Base-by-base conservation (phyloP, 2,113 vertebrate genomes). In the Agelaius tricolor region DNA sequence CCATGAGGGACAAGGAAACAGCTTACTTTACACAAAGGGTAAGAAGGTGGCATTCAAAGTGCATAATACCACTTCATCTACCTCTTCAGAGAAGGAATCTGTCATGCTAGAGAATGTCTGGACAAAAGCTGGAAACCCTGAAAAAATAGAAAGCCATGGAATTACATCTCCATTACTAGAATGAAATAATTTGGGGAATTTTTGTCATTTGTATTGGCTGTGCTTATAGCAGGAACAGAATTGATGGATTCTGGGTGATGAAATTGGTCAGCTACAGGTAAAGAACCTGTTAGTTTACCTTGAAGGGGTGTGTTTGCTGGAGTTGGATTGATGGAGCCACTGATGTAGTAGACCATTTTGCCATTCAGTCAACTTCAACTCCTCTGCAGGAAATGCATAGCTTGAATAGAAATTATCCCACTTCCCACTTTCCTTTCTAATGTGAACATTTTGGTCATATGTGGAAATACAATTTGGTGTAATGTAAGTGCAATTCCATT, bases 401-500 rank as follows among this genome's bases (percentile, higher is more conserved):
- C 59, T 69, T 88, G 58, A 87, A 54, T n/a, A 90, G 35, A 90
- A 66, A 87, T 85, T 31, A 74, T 80, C 27, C 39, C 39, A 22
- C 51, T 79, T 84, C n/a, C 61, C 24, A n/a, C 41, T 72, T 66
- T 15, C 27, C 13, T 93, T 84, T 66, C n/a, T 94, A 10, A 83
- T 90, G 52, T 43, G 52, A 89, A 66, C 10, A 11, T 83, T 91
- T 78, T 17, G 7, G 19, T 90, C 35, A 20, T 83, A 75, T 47
- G 30, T 84, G 76, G 74, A 95, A 97, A 87, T 91, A 65, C 27
- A 68, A 21, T 91, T 90, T 93, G 44, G 24, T 57, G 28, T 68
- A 54, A 23, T 44, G 7, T 58, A 94, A 95, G 58, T 90, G 47
- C 63, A 91, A 96, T 81, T 88, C 43, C 79, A 80, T 86, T 93